Conservation (phyloP, 1,140 invertebrate genomes). For the Acromyrmex heyeri region DNA sequence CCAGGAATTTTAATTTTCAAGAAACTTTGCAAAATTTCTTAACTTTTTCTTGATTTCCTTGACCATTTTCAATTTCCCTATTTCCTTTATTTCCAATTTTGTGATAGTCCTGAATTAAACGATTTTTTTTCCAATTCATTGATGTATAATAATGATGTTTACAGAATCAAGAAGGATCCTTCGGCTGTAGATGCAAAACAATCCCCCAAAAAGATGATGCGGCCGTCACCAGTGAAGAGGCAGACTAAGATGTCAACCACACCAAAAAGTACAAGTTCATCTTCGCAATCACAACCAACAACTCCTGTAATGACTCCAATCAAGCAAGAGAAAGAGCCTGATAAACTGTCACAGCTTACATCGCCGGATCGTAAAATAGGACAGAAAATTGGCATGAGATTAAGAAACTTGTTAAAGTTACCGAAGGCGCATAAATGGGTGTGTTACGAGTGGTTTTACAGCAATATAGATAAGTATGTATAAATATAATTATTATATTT, state of each 20-base stretch:
- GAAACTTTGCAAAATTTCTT: too few relatives aligned
- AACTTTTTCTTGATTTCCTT: too few relatives aligned
- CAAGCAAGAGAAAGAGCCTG: constrained; percentile 84
- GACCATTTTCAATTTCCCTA: too few relatives aligned
- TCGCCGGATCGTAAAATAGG: constrained; percentile 92
- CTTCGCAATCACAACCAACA: constrained; percentile 76
- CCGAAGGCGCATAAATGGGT: constrained; percentile 99
- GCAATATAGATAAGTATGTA: constrained; percentile 96
- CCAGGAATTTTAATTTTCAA: too few relatives aligned
- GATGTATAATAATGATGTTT: constrained; percentile 5
- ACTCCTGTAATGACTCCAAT: constrained; percentile 85
- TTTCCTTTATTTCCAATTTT: too few relatives aligned
- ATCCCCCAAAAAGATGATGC: constrained; percentile 86
- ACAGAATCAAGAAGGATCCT: constrained; percentile 85
- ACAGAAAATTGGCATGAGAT: constrained; percentile 95
- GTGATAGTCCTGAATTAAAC: neutral
- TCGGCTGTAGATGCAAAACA: constrained; percentile 79
- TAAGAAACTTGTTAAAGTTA: constrained; percentile 98
- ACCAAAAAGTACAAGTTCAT: constrained; percentile 70
- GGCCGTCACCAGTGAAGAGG: constrained; percentile 89
- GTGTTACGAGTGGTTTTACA: constrained; percentile 99
- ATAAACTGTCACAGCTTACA: constrained; percentile 84
- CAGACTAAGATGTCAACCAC: constrained; percentile 84
- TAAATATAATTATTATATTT: neutral
- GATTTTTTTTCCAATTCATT: neutral